Percentiles rank a stretch among this genome's conserved stretches.
phyloP scores from a whole-genome alignment of 1,140 invertebrate species.

The Drosophila sulfurigaster region DNA sequence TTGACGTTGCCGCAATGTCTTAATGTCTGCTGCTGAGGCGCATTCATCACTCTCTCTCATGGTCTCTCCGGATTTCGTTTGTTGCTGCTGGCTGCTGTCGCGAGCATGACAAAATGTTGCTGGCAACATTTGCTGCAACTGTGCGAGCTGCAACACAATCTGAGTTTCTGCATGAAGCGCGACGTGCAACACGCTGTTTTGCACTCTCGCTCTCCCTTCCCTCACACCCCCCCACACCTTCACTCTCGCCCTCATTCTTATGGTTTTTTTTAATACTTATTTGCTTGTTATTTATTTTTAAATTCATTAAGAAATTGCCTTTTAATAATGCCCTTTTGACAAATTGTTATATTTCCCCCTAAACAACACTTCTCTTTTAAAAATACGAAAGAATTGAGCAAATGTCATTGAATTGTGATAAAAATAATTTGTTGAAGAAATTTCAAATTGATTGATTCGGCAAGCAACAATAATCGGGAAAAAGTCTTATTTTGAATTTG shows the following conservation, averaged over 20 bases:
- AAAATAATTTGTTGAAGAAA: slow-evolving; percentile 45
- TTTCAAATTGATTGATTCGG: slow-evolving; percentile 5
- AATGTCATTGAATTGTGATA: slow-evolving; percentile 45
- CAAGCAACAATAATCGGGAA: slow-evolving; percentile 17
- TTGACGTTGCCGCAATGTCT: slow-evolving; percentile 12
- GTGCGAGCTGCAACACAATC: slow-evolving; percentile 38
- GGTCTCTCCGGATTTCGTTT: slow-evolving; percentile 8
- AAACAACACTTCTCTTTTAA: neutral
- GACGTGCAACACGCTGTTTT: slow-evolving; percentile 12
- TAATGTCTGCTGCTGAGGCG: too few species aligned
- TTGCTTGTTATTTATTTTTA: slow-evolving; percentile 78
- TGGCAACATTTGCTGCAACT: slow-evolving; percentile 63
- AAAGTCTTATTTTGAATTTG: slow-evolving; percentile 43
- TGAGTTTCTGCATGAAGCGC: slow-evolving; percentile 21
- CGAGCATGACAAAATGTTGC: slow-evolving; percentile 60
- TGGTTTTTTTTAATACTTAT: slow-evolving; percentile 51
- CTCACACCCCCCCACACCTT: neutral
- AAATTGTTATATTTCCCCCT: slow-evolving; percentile 24
- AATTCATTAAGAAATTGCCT: slow-evolving; percentile 34
- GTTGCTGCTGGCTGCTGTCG: slow-evolving; percentile 27
- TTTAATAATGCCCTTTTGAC: slow-evolving; percentile 34
- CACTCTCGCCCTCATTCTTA: neutral
- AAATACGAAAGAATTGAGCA: slow-evolving; percentile 3
- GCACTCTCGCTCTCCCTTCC: slow-evolving; percentile 6
- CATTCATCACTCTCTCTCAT: neutral